phyloP scores from a whole-genome alignment of 2,888 invertebrate genomes.

The Tortrix viridana region DNA sequence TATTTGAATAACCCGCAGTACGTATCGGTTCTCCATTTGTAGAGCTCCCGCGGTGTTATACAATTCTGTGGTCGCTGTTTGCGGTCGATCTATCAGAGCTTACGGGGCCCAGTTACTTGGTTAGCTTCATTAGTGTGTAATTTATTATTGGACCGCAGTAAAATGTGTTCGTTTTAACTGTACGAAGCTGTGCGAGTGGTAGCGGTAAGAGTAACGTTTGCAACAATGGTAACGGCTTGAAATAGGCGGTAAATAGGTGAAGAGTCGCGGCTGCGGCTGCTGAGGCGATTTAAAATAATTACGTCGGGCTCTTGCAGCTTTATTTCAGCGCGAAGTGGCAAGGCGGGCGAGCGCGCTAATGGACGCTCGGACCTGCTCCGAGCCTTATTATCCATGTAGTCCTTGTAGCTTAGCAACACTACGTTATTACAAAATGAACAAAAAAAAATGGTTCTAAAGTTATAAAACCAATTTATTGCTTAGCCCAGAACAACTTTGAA shows the following conservation, averaged over 20 bases:
- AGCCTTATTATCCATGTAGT: slow-evolving; percentile 29
- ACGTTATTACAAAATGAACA: neutral
- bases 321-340: slow-evolving; percentile 39
- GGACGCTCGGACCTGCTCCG: slow-evolving; percentile 26
- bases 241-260: slow-evolving; percentile 4
- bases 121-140: slow-evolving; percentile 33
- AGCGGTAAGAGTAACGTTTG: slow-evolving; percentile 16
- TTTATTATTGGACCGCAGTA: slow-evolving; percentile 34
- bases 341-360: slow-evolving; percentile 33
- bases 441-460: too few species aligned
- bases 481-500: too few species aligned
- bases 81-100: slow-evolving; percentile 18
- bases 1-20: slow-evolving; percentile 26
- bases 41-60: slow-evolving; percentile 17
- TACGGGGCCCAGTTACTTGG: slow-evolving; percentile 28
- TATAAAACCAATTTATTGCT: too few species aligned
- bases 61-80: slow-evolving; percentile 15
- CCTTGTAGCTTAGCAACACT: neutral
- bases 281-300: slow-evolving; percentile 57
- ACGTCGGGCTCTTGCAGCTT: slow-evolving; percentile 41
- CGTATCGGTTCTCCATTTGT: slow-evolving; percentile 29
- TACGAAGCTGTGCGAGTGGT: slow-evolving; percentile 12
- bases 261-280: slow-evolving; percentile 34
- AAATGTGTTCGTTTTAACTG: slow-evolving; percentile 15
- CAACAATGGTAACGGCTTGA: slow-evolving; percentile 17